Percentiles rank a stretch among this genome's conserved stretches.
Conservation (phyloP, 2,797 vertebrate species). For the Parauchenoglanis punctatus region DNA sequence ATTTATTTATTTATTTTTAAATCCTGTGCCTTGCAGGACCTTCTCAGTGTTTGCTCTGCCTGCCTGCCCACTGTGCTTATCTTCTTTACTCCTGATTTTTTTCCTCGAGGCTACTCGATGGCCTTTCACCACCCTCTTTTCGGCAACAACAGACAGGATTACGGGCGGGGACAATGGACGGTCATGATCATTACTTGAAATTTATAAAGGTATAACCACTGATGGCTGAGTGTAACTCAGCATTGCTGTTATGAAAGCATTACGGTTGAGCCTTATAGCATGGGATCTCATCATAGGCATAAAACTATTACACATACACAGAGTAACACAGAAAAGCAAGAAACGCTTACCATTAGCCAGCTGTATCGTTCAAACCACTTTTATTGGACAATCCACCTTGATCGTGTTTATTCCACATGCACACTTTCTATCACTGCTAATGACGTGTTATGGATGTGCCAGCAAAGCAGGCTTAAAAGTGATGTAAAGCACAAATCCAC, state of each 20-base stretch:
- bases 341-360: not conserved
- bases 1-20: not conserved
- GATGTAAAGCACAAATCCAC: not conserved
- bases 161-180: not conserved
- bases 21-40: slow-evolving; percentile 43
- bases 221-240: not conserved
- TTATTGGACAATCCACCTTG: not conserved
- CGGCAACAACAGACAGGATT: slow-evolving; percentile 23
- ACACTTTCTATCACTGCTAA: not conserved
- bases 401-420: not conserved
- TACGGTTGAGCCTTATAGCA: not conserved
- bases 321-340: not conserved
- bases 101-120: slow-evolving; percentile 18
- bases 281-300: not conserved
- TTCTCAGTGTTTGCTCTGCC: slow-evolving; percentile 32
- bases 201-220: not conserved
- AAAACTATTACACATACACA: not conserved
- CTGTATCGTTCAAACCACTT: not conserved
- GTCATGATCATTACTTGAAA: not conserved
- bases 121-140: slow-evolving; percentile 6
- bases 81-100: slow-evolving; percentile 14
- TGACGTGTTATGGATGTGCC: not conserved
- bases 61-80: slow-evolving; percentile 24
- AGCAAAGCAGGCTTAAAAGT: not conserved
- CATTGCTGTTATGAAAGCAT: not conserved